Base-by-base conservation (phyloP, 2,797 vertebrate genomes). In the Tarsius wallacei region DNA sequence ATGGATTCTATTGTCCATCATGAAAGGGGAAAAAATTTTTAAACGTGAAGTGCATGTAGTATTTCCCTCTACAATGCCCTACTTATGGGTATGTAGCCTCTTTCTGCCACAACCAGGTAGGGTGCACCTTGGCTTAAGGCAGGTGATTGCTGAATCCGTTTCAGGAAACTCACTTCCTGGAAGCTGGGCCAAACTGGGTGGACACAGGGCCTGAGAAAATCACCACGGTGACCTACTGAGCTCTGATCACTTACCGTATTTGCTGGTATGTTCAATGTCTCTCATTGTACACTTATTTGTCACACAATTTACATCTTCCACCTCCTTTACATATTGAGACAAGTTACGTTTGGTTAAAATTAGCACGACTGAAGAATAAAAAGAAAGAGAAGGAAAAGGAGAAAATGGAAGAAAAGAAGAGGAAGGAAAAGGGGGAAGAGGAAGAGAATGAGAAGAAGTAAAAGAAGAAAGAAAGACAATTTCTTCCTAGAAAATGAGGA, bases 271-370 rank as follows among this genome's bases (percentile, higher is more conserved):
- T 42, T 42, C 42, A 5, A 42, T 42, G 42, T 6, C 42, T 6
- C 42, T 42, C 42, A 42, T 42, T 42, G 42, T 42, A 42, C 7
- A 42, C n/a, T n/a, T n/a, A n/a, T n/a, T n/a, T 42, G 42, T 42
- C 42, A 42, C 42, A 42, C 42, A 42, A 6, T 42, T 42, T 42
- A 42, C 42, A 42, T 61, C 68, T 78, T 74, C 15, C 12, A 68
- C n/a, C 5, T 90, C 26, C 16, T 57, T 66, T 22, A 61, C 0
- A 8, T 49, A 21, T 59, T 59, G 26, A 49, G 51, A 26, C 87
- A 94, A 83, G 33, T 36, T 70, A 77, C 31, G 8, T 59, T 87
- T 61, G 53, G 9, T 83, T 94, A 68, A 85, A 73, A 49, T 36
- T 49, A 90, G n/a, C 19, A 77, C 5, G 19, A 55, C 0, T 33